Evolutionary conservation across 2,113 vertebrate genomes (phyloP).

Genomic region (Campylorhamphus procurvoides): DNA sequence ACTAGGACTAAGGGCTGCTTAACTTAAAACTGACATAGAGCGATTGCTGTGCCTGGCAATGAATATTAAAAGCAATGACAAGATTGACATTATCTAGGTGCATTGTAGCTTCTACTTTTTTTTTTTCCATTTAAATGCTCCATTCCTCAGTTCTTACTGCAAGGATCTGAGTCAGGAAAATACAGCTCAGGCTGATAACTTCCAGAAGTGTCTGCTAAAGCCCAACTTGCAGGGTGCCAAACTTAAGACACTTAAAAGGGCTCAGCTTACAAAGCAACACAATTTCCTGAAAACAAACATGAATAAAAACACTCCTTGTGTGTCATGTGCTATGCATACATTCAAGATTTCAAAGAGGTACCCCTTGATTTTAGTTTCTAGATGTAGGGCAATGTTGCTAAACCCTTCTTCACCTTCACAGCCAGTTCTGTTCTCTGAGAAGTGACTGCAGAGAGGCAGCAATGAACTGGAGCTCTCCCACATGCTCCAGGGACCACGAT

Average conservation of each 20-base stretch:
- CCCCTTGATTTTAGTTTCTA: neutral
- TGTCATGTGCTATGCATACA: neutral
- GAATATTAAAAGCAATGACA: conserved; percentile 54
- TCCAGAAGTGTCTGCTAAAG: neutral
- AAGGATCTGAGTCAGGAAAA: neutral
- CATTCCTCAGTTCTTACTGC: neutral
- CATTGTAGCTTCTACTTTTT: neutral
- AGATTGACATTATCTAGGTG: conserved; percentile 44
- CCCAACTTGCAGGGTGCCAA: neutral
- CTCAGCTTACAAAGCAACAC: neutral
- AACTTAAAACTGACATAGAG: conserved; percentile 38
- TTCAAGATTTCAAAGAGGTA: neutral
- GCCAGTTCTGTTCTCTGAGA: neutral
- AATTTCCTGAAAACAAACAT: neutral
- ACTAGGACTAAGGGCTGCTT: conserved; percentile 29
- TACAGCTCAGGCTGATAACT: conserved; percentile 16
- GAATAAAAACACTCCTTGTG: neutral
- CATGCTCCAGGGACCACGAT: neutral
- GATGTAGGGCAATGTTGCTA: neutral
- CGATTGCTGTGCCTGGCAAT: conserved; percentile 15
- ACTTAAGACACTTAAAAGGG: neutral
- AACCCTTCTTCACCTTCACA: neutral
- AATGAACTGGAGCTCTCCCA: neutral
- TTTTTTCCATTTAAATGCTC: neutral
- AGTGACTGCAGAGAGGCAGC: neutral